Percentiles rank a stretch among this genome's conserved stretches.
Evolutionary conservation across 2,113 vertebrate species (phyloP).

Genomic region (Corythaixoides concolor): DNA sequence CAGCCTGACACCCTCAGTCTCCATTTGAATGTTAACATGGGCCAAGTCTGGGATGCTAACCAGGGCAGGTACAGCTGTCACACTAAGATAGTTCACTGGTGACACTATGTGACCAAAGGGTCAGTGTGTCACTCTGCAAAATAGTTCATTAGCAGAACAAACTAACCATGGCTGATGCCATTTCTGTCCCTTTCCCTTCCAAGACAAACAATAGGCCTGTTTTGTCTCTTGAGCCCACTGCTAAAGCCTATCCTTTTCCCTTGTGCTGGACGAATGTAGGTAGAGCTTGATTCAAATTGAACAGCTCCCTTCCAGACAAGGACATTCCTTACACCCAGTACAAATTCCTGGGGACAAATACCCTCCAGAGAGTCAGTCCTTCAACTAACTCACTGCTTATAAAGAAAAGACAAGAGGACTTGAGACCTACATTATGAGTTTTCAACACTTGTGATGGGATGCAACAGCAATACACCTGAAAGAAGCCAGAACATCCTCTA

Average conservation of each 20-base stretch:
- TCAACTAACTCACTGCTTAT: neutral
- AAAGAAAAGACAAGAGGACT: neutral
- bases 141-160: neutral
- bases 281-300: neutral
- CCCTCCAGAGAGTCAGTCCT: neutral
- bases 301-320: neutral
- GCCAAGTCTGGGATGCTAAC: neutral
- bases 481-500: neutral
- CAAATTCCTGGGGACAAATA: neutral
- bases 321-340: neutral
- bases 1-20: neutral
- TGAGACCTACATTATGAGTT: neutral
- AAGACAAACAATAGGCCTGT: neutral
- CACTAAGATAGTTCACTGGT: neutral
- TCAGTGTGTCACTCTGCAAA: neutral
- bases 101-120: neutral
- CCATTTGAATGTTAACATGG: neutral
- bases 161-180: neutral
- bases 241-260: neutral
- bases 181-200: neutral
- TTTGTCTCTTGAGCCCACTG: neutral
- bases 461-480: neutral
- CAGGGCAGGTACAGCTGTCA: neutral
- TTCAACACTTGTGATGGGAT: neutral
- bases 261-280: neutral